phyloP scores from a whole-genome alignment of 2,888 invertebrate species.

The Caenorhabditis afra region DNA sequence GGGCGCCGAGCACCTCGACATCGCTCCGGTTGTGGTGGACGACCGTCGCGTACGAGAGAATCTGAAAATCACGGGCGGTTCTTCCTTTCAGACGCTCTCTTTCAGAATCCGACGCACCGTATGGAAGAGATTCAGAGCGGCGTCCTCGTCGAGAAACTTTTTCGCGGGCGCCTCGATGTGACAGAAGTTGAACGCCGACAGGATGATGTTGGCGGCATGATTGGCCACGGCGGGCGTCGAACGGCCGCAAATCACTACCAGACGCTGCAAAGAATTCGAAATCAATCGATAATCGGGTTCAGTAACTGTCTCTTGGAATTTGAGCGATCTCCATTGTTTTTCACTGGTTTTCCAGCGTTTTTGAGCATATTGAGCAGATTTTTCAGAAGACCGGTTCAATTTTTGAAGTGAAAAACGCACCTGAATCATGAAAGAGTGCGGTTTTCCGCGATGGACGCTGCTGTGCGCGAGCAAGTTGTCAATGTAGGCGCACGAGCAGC shows the following conservation, averaged over 20 bases:
- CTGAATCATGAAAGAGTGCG: slow-evolving; percentile 60
- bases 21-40: slow-evolving; percentile 21
- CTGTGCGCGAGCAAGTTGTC: slow-evolving; percentile 58
- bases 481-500: slow-evolving; percentile 59
- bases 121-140: slow-evolving; percentile 35
- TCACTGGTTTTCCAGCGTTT: too few relatives aligned
- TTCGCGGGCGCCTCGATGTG: slow-evolving; percentile 36
- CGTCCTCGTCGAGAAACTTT: slow-evolving; percentile 49
- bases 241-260: slow-evolving; percentile 58
- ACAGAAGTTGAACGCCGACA: slow-evolving; percentile 46
- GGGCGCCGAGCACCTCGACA: slow-evolving; percentile 46
- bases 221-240: slow-evolving; percentile 34
- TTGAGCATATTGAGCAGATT: neutral
- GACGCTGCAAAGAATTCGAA: slow-evolving; percentile 47
- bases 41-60: slow-evolving; percentile 37
- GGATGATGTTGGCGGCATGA: slow-evolving; percentile 56
- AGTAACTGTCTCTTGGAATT: neutral
- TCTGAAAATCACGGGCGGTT: too few relatives aligned
- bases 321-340: neutral
- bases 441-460: slow-evolving; percentile 58
- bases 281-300: neutral
- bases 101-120: slow-evolving; percentile 16
- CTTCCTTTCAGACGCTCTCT: too few relatives aligned
- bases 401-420: slow-evolving; percentile 22
- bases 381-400: neutral